Base-by-base conservation (phyloP, 2,113 vertebrate species). In the Phalacrocorax carbo region DNA sequence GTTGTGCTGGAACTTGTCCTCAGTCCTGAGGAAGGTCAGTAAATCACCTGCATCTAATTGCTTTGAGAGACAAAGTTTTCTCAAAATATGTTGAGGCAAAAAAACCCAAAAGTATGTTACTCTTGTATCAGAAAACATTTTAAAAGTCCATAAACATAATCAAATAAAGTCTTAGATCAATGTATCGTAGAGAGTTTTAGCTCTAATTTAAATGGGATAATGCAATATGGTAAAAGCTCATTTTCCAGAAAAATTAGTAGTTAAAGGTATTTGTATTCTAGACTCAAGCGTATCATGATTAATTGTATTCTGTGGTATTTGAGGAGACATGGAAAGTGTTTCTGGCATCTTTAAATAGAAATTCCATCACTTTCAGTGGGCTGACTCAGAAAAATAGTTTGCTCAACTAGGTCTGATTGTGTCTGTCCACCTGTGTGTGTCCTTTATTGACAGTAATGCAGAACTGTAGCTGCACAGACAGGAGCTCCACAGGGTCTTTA, bases 301-400 rank as follows among this genome's bases (percentile, higher is more conserved):
- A 94, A 71, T 86, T 87, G 52, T 64, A 10, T 82, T 91, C 42
- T 60, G 80, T 75, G 89, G 81, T 82, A 61, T 79, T 93, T 87
- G 52, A 95, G 52, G 72, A 91, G 83, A 68, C 27, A 10, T 60
- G 21, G 51, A 86, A 82, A 81, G 69, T 71, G 86, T 94, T 97
- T 90, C 83, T 96, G 89, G 32, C 48, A 27, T 86, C 81, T 87
- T 86, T 94, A 93, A 88, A 88, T 91, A 71, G 51, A 68, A 91
- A 86, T 84, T 70, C 77, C 65, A 60, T 94, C 54, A 38, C 32
- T 84, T 95, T 86, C 60, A 48, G 46, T 58, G 61, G 38, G 13
- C 34, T 92, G 83, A 62, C 58, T 90, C 71, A 62, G 79, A 55
- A 81, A 55, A 78, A 44, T 5, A 42, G 27, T 81, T 88, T 83